Percentiles rank a stretch among this genome's conserved stretches.
These are phyloP conservation scores for Dascyllus trimaculatus DNA, from an alignment of 2,113 vertebrate genomes.

Conservation along the genomic window DNA sequence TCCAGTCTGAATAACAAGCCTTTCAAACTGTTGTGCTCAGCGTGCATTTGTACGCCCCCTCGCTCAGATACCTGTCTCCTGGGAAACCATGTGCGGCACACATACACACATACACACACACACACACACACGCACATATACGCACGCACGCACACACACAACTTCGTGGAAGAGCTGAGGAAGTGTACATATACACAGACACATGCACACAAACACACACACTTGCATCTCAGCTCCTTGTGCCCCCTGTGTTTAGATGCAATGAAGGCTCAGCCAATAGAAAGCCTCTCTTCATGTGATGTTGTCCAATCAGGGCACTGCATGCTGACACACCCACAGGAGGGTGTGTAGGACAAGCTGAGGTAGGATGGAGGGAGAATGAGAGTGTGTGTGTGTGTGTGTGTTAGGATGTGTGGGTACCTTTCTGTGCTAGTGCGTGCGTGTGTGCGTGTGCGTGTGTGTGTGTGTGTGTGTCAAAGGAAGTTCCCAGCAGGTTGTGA, in stretches of 20 bases:
- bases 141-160: conserved; percentile 12
- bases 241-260: conserved; percentile 26
- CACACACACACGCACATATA: neutral
- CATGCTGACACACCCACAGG: conserved; percentile 74
- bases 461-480: conserved; percentile 34
- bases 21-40: conserved; percentile 66
- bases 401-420: conserved; percentile 3
- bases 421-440: conserved; percentile 6
- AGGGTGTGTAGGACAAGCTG: conserved; percentile 47
- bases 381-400: conserved; percentile 10
- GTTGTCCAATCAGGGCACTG: conserved; percentile 59
- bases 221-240: neutral
- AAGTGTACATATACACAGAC: neutral
- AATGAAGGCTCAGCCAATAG: conserved; percentile 58
- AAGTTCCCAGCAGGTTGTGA: conserved; percentile 60
- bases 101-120: conserved; percentile 35
- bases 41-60: conserved; percentile 68
- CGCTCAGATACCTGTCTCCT: conserved; percentile 78
- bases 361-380: conserved; percentile 12
- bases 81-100: conserved; percentile 64
- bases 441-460: neutral
- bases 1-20: conserved; percentile 64
- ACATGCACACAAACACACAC: conserved; percentile 19
- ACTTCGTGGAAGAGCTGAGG: too few relatives aligned
- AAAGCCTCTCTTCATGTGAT: conserved; percentile 1